Evolutionary conservation across 2,888 invertebrate species (phyloP), one percentile per base, ranked within the genome.

Genomic region (Horisme vitalbata): DNA sequence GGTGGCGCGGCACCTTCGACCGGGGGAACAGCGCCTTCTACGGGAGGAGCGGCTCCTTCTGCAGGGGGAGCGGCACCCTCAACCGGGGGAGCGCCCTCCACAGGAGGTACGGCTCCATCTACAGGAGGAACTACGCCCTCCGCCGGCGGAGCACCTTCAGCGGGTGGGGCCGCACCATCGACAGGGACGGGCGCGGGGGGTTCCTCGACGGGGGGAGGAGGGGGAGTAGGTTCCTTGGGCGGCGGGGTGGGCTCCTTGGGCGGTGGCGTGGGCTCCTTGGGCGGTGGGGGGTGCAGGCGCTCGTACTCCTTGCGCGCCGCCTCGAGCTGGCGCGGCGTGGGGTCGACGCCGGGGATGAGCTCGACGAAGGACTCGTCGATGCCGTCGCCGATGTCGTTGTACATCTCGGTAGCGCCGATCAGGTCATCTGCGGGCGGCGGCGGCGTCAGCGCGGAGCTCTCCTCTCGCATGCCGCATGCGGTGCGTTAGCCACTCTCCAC

Each of bases 311-410:
- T 71, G 58, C 83, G 72, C 49, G 72, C 75, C 20, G 57, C 59
- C 55, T 77, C 82, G 41, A 68, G 21, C 73, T 88, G 88, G 41
- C 73, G 75, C 47, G 55, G 55, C 54, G 71, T 86, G 64, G 90
- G 87, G 65, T 90, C 86, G 59, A 92, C 90, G 65, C 92, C 92
- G 43, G 91, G 91, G 81, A 93, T 91, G 67, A 94, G 90, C 84
- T 97, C 97, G 75, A 96, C 94, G 92, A 97, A 97, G 65, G 97
- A 97, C 82, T 94, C 92, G 91, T 98, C 98, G 92, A 98, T 93
- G 90, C 96, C 97, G 84, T 97, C 95, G 70, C 95, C 96, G 90
- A 98, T 95, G 83, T 94, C 93, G 91, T 96, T 97, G 93, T 94
- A 97, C 88, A 94, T 94, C 92, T 97, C 97, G 91, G 95, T 97